These are phyloP conservation scores for Oryzias woworae DNA, from an alignment of 2,113 vertebrate genomes.

Conservation along the genomic window DNA sequence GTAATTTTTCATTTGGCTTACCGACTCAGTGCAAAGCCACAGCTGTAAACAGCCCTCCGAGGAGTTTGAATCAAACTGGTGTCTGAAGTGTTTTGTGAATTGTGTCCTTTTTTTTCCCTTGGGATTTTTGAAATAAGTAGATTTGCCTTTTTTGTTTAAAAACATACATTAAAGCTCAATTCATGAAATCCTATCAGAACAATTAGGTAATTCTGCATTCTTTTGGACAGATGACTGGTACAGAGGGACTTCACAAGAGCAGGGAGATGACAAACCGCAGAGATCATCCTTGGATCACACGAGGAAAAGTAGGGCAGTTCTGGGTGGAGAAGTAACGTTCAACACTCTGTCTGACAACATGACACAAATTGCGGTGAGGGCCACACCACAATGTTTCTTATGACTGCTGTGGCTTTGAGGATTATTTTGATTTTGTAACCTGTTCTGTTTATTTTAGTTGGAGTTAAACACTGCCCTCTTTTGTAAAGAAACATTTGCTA, in stretches of 20 bases:
- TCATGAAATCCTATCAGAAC: background rate
- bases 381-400: conserved; percentile 15
- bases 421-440: conserved; percentile 25
- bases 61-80: conserved; percentile 7
- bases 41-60: conserved; percentile 33
- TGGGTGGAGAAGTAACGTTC: conserved; percentile 80
- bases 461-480: conserved; percentile 49
- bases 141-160: background rate
- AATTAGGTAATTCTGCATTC: background rate
- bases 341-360: conserved; percentile 81
- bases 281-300: conserved; percentile 39
- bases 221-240: conserved; percentile 42
- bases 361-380: conserved; percentile 85
- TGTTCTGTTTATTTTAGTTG: conserved; percentile 46
- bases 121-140: conserved; percentile 1
- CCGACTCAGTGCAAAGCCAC: background rate
- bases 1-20: conserved; percentile 13
- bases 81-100: conserved; percentile 14
- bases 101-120: background rate
- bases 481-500: conserved; percentile 32
- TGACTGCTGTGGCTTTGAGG: conserved; percentile 29
- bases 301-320: conserved; percentile 75
- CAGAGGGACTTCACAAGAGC: conserved; percentile 18
- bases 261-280: conserved; percentile 30
- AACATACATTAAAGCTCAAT: background rate